phyloP scores from a whole-genome alignment of 2,888 invertebrate genomes.

The Phengaris arion region DNA sequence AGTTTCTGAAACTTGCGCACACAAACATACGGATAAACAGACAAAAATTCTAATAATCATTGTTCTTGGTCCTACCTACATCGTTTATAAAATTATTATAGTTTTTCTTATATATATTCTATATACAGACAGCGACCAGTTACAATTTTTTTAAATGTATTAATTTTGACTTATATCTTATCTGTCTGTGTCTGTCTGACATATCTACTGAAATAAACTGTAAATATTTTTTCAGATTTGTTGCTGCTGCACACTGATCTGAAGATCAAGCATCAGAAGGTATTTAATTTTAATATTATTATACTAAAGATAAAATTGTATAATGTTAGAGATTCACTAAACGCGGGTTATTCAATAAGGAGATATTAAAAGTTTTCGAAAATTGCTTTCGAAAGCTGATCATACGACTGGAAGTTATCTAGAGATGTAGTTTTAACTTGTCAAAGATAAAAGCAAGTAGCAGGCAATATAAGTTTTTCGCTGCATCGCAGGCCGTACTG shows the following conservation, averaged over 20 bases:
- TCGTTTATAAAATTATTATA: no score
- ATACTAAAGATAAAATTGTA: neutral
- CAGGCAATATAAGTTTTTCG: conserved; percentile 69
- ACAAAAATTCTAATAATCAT: no score
- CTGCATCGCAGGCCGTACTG: conserved; percentile 38
- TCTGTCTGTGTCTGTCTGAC: no score
- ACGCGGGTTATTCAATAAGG: conserved; percentile 29
- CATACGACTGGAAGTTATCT: conserved; percentile 42
- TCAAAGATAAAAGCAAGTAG: conserved; percentile 60
- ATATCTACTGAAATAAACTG: neutral
- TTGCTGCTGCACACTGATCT: neutral
- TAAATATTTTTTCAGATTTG: neutral
- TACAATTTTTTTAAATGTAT: no score
- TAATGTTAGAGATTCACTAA: neutral
- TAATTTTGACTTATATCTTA: no score
- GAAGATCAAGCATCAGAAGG: neutral
- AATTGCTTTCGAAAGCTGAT: conserved; percentile 49
- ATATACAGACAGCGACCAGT: no score
- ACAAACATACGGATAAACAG: no score
- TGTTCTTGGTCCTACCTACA: no score
- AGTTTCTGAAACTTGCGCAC: no score
- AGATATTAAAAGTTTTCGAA: conserved; percentile 42
- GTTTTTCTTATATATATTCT: no score
- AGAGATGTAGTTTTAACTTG: conserved; percentile 50
- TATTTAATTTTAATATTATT: neutral